Base-by-base conservation (phyloP, 2,113 vertebrate genomes). In the Cettia cetti region DNA sequence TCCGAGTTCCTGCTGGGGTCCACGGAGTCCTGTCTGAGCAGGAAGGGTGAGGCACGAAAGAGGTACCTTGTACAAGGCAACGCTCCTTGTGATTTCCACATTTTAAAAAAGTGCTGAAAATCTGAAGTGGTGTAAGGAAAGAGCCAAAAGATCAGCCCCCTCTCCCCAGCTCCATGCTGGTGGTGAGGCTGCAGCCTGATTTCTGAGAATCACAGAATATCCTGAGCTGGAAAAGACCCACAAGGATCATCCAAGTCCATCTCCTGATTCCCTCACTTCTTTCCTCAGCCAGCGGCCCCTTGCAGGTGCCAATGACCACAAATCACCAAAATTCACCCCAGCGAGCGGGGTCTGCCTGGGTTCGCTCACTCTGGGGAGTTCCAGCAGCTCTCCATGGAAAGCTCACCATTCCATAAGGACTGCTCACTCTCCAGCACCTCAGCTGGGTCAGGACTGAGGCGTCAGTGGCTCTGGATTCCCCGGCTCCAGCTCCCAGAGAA, bases 401-500 rank as follows among this genome's bases (percentile, higher is more conserved):
- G 7, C 28, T 54, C 44, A 2, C 11, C 4, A 4, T 0, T 4
- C 33, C 12, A 1, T 0, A 16, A 15, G 13, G 11, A 18, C 7
- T 20, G 5, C 23, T 68, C 0, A 0, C n/a, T 5, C 15, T 0
- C 54, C 50, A 28, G 64, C 56, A 28, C 1, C 4, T 0, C 8
- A 2, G 35, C 56, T 42, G 6, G 5, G 31, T 3, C 53, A 33
- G 13, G 18, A 52, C 5, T 1, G 2, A 14, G 35, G 45, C 2
- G 1, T 2, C 44, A 21, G 71, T 11, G 27, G 35, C 82, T 76
- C 39, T 1, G 1, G 28, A 45, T 40, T 40, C n/a, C n/a, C 15
- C 1, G 0, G 61, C 52, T 44, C 33, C 76, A 40, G 56, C 42
- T 39, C 21, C 14, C 17, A 0, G 13, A 68, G 44, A 37, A 22